These are phyloP conservation scores for Oryzias javanicus DNA, from an alignment of 2,113 vertebrate species.

Conservation along the genomic window DNA sequence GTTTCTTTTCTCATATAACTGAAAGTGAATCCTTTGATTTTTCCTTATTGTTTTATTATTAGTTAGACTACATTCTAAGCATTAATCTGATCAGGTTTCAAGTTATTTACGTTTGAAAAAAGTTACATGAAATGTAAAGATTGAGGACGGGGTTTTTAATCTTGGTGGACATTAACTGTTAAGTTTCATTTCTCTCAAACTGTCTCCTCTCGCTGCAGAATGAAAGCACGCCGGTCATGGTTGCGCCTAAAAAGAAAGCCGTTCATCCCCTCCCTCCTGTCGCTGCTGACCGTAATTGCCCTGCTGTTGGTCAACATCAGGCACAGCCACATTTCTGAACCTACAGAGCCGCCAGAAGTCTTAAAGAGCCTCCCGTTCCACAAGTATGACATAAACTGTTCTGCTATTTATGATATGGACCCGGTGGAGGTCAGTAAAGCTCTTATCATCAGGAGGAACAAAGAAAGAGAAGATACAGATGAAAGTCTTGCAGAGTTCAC, in stretches of 20 bases:
- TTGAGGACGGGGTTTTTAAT: too few relatives aligned
- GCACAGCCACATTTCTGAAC: conserved; percentile 59
- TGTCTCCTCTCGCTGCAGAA: conserved; percentile 73
- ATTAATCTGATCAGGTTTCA: too few relatives aligned
- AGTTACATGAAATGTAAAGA: too few relatives aligned
- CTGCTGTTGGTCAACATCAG: conserved; percentile 49
- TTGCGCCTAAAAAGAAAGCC: conserved; percentile 59
- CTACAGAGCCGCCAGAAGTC: conserved; percentile 47
- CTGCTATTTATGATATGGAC: conserved; percentile 84
- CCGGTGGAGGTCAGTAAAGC: conserved; percentile 88
- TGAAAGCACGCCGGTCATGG: conserved; percentile 69
- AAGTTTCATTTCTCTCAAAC: neutral
- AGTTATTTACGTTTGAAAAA: too few relatives aligned
- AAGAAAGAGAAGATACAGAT: conserved; percentile 81
- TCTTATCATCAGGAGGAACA: conserved; percentile 80
- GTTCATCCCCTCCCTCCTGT: conserved; percentile 25
- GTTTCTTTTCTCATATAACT: too few relatives aligned
- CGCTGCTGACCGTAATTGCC: conserved; percentile 33
- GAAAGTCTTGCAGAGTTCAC: conserved; percentile 78
- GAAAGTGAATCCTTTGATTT: too few relatives aligned
- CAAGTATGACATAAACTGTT: conserved; percentile 82
- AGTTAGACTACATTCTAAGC: too few relatives aligned
- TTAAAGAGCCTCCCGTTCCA: conserved; percentile 53
- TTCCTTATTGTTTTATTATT: too few relatives aligned
- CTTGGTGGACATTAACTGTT: too few relatives aligned